phyloP scores from a whole-genome alignment of 2,888 invertebrate genomes.

The Nomada hirtipes region DNA sequence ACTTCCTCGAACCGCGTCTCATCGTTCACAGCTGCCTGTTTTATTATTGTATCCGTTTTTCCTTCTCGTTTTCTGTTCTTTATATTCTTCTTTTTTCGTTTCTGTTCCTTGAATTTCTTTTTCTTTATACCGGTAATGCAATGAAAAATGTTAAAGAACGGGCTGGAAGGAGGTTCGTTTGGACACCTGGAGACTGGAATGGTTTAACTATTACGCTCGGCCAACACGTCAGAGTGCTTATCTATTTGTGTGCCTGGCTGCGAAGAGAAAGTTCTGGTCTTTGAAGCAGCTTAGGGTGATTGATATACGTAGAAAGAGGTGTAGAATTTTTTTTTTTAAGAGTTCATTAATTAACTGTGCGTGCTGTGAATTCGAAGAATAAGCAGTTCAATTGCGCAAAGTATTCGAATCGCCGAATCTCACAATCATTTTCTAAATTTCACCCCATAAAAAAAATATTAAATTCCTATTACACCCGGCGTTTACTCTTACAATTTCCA shows the following conservation, averaged over 20 bases:
- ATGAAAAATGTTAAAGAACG: background rate
- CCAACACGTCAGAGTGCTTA: background rate
- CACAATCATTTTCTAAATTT: too few relatives aligned
- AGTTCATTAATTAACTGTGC: background rate
- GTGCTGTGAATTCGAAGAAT: too few relatives aligned
- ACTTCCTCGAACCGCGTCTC: conserved; percentile 1
- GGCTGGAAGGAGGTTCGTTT: background rate
- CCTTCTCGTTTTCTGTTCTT: background rate
- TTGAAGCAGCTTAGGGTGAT: too few relatives aligned
- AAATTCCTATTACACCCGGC: too few relatives aligned
- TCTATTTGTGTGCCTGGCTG: background rate
- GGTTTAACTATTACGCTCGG: background rate
- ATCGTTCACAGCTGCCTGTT: background rate
- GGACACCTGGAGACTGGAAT: background rate
- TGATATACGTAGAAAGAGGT: too few relatives aligned
- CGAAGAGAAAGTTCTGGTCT: background rate
- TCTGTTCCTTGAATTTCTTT: too few relatives aligned
- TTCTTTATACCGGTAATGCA: background rate
- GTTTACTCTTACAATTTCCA: too few relatives aligned
- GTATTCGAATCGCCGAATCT: too few relatives aligned
- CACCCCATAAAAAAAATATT: too few relatives aligned
- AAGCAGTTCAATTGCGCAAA: too few relatives aligned
- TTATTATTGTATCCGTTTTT: background rate
- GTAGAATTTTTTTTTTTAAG: too few relatives aligned
- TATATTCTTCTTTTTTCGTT: background rate